Evolutionary conservation across 1,140 invertebrate species (phyloP), one percentile per base, ranked within the genome.

Genomic region (Scaptomyza montana): DNA sequence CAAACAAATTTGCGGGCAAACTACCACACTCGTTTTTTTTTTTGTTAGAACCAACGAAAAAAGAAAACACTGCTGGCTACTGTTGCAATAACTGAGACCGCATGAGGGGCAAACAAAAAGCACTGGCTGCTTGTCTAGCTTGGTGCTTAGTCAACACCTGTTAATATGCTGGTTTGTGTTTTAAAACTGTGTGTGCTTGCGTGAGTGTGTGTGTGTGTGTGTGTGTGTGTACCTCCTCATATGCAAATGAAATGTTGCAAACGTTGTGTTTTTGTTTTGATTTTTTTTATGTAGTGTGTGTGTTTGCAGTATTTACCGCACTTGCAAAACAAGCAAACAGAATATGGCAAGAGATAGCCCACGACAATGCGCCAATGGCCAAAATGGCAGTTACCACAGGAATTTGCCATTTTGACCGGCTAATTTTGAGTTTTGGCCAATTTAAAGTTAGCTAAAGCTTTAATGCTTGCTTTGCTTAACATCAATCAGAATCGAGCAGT

Each of bases 101-200:
- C 60, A 36, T 9, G 68, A 13, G 61, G 28, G 33, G 12, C 46
- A 12, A 53, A 12, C 46, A 47, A 43, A 39, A 36, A 41, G 28
- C 21, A 46, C 43, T 60, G 66, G 66, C 57, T 72, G 67, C 51
- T 45, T 36, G 65, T 49, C 54, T 63, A 36, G 39, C 46, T 36
- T 50, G 62, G 74, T 68, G 82, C 84, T 89, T 87, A 87, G 84
- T 87, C 82, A 89, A 87, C 82, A 87, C 82, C 79, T 89, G 82
- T 89, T 89, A 89, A 87, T 87, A 75, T 87, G 70, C 78, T 69
- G 70, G 67, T 65, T 59, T 68, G 77, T 45, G 82, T 70, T 67
- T 72, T 68, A 9, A 36, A 9, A 36, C 8, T 12, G 10, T 39
- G 36, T 25, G 21, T 25, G 21, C 21, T 16, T 16, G 16, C 16